Conservation (phyloP, 2,888 invertebrate genomes). For the Ormyrus nitidulus region DNA sequence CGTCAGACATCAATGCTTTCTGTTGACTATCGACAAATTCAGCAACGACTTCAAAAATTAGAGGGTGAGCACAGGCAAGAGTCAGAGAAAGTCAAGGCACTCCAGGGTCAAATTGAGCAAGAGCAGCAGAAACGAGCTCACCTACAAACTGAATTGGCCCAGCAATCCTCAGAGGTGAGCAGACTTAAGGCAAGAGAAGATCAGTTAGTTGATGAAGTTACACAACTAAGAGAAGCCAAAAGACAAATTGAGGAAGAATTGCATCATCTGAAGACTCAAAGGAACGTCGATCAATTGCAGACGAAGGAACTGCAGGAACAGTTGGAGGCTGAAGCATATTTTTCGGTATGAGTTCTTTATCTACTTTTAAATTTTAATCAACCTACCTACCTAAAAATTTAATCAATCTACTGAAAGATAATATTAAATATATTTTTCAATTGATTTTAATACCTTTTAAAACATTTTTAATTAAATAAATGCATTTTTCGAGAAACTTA, state of each 20-base stretch:
- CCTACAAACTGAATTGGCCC: conserved; percentile 88
- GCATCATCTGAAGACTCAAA: conserved; percentile 82
- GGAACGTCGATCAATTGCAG: conserved; percentile 82
- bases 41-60: conserved; percentile 90
- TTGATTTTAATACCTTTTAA: neutral
- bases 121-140: conserved; percentile 91
- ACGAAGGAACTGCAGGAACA: conserved; percentile 96
- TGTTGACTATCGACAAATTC: conserved; percentile 96
- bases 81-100: conserved; percentile 86
- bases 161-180: conserved; percentile 83
- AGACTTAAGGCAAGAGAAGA: conserved; percentile 84
- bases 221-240: conserved; percentile 82
- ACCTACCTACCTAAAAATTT: neutral
- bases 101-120: conserved; percentile 92
- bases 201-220: conserved; percentile 83
- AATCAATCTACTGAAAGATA: neutral
- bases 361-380: neutral
- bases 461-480: neutral
- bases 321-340: conserved; percentile 96
- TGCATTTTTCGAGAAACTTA: neutral
- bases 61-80: conserved; percentile 95
- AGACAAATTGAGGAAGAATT: conserved; percentile 86
- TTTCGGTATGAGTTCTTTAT: conserved; percentile 82
- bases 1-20: conserved; percentile 95
- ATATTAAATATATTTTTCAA: neutral